Percentiles rank a stretch among this genome's conserved stretches.
Evolutionary conservation across 2,888 invertebrate genomes (phyloP).

Genomic region (Stomorhina lunata): DNA sequence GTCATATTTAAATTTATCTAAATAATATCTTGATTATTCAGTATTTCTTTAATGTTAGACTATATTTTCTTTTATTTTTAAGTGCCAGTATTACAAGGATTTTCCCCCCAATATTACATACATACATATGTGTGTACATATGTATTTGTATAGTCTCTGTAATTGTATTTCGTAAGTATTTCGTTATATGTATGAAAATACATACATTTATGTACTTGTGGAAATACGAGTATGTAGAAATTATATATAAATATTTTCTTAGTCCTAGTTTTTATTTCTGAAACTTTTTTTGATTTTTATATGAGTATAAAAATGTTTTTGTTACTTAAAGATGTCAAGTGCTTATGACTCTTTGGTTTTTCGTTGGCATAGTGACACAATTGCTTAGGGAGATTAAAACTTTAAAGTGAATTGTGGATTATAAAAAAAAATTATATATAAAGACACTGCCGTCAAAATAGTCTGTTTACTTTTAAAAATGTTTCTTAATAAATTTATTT

Average conservation of each 20-base stretch:
- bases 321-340: constrained; percentile 35
- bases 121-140: background rate
- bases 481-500: no score
- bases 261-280: background rate
- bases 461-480: no score
- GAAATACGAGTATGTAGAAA: background rate
- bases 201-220: background rate
- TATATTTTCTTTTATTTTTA: constrained; percentile 9
- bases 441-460: no score
- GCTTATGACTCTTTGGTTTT: background rate
- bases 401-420: background rate
- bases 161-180: no score
- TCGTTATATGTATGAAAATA: no score
- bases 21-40: constrained; percentile 2
- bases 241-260: background rate
- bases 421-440: no score
- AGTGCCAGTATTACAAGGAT: constrained; percentile 1
- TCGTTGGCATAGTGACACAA: background rate
- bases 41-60: background rate
- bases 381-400: background rate
- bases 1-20: background rate
- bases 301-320: constrained; percentile 19
- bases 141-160: background rate
- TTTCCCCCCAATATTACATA: background rate
- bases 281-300: background rate